phyloP scores from a whole-genome alignment of 2,113 vertebrate genomes.

The Ovibos moschatus region DNA sequence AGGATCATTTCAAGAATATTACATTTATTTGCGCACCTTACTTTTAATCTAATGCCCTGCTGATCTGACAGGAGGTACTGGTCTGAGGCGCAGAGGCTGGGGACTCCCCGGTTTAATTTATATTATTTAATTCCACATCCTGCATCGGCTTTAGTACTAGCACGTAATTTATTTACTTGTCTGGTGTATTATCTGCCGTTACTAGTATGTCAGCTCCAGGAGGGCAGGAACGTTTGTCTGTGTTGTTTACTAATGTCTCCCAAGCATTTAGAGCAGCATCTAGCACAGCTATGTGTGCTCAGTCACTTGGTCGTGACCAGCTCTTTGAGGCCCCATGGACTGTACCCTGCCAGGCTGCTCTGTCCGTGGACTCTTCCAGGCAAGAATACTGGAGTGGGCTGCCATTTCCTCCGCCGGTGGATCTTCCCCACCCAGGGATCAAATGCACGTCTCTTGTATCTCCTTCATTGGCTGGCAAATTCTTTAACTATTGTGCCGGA shows the following conservation, averaged over 20 bases:
- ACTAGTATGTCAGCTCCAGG: not conserved
- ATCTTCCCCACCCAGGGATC: not conserved
- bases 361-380: not conserved
- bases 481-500: not conserved
- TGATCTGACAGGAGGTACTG: not conserved
- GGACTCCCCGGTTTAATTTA: not conserved
- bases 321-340: not conserved
- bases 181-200: not conserved
- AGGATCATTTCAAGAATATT: not conserved
- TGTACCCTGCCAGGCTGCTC: not conserved
- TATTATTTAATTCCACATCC: not conserved
- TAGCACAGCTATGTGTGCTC: not conserved
- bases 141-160: not conserved
- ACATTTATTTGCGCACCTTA: not conserved
- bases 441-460: not conserved
- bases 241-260: not conserved
- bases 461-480: not conserved
- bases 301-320: not conserved
- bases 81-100: not conserved
- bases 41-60: not conserved
- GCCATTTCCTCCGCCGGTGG: not conserved
- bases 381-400: not conserved
- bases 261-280: not conserved
- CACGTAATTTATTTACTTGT: not conserved
- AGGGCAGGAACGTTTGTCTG: not conserved